Base-by-base conservation (phyloP, 2,797 vertebrate species). In the Pangasius mekongensis region DNA sequence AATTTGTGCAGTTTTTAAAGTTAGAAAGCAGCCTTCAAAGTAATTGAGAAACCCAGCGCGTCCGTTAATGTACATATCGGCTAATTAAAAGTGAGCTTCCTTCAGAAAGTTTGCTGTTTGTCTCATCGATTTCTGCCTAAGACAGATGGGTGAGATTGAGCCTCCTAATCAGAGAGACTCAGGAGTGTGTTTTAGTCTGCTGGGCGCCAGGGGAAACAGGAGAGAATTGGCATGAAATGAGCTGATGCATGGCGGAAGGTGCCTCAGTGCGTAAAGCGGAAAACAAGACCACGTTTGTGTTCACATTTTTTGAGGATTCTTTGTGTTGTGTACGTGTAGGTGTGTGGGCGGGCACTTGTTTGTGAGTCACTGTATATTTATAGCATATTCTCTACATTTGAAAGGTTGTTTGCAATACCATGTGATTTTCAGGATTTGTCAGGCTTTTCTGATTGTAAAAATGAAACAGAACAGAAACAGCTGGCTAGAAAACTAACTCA, bases 51-150 rank as follows among this genome's bases (percentile, higher is more conserved):
- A 69, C 64, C 60, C 43, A n/a, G 18, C 36, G n/a, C 33, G 22
- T 24, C 14, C 24, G 2, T 33, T 71, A 74, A 54, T 82, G 43
- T 89, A 82, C 84, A 62, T 56, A 86, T 86, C 18, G 20, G 33
- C 54, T 89, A 64, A 86, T 82, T 89, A 86, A 86, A 85, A 89
- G 84, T 89, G 84, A 83, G 84, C 73, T 76, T 30, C 30, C 27
- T 86, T 89, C 71, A 82, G 56, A 89, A 89, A 89, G 60, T 88
- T 60, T 24, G 24, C 49, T 39, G 56, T 86, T 83, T 86, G 66
- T 89, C 77, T 86, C n/a, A 89, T 89, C 3, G 88, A 86, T 83
- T 82, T 74, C 30, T 66, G 20, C 27, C 66, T 22, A 58, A 86
- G 88, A 86, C 84, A 80, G 77, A 89, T 89, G 84, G 77, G 76